These are phyloP conservation scores for Pocillopora verrucosa DNA, from an alignment of 64 coral and sea anemone genomes.

Conservation along the genomic window DNA sequence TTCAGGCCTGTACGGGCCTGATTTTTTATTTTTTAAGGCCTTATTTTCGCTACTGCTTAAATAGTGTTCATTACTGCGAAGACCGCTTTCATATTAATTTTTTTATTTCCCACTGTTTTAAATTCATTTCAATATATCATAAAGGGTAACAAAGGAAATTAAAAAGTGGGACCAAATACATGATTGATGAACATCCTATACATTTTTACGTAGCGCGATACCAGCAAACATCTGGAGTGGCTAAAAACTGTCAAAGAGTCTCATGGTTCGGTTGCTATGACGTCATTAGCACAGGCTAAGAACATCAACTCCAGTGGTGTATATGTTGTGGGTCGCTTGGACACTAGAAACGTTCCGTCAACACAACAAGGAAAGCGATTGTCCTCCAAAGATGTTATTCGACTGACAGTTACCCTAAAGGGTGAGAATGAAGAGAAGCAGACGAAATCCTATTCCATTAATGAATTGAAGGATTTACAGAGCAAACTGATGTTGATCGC, in stretches of 20 bases:
- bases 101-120: too few species aligned
- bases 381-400: not conserved
- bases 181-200: too few species aligned
- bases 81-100: too few species aligned
- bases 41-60: too few species aligned
- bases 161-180: too few species aligned
- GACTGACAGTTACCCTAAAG: not conserved
- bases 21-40: too few species aligned
- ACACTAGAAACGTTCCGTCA: not conserved
- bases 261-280: slow-evolving; percentile 80
- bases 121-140: too few species aligned
- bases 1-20: too few species aligned
- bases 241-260: slow-evolving; percentile 79
- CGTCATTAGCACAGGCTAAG: slow-evolving; percentile 19
- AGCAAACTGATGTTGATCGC: slow-evolving; percentile 17
- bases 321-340: slow-evolving; percentile 43
- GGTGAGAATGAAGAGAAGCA: not conserved
- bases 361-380: not conserved
- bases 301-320: slow-evolving; percentile 67
- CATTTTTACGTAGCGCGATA: slow-evolving; percentile 39
- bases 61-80: too few species aligned
- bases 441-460: not conserved
- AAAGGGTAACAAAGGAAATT: too few species aligned
- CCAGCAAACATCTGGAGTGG: slow-evolving; percentile 75
- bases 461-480: slow-evolving; percentile 7